phyloP scores from a whole-genome alignment of 2,797 vertebrate species.

The Macroramphosus scolopax region DNA sequence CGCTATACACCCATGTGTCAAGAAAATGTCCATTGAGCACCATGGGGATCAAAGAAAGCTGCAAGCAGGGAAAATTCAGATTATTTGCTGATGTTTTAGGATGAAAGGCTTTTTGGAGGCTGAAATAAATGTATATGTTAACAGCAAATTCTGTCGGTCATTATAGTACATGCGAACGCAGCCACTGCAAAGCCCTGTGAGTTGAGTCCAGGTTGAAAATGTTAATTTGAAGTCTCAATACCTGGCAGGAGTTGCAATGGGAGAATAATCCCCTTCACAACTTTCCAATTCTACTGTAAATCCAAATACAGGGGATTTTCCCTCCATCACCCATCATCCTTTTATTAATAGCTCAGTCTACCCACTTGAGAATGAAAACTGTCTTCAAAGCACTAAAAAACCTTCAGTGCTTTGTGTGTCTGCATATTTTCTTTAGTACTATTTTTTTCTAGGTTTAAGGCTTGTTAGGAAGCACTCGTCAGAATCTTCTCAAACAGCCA shows the following conservation, averaged over 20 bases:
- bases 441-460: not conserved
- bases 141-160: slow-evolving; percentile 5
- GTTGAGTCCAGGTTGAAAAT: slow-evolving; percentile 30
- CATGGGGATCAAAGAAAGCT: no score
- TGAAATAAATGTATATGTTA: slow-evolving; percentile 17
- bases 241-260: slow-evolving; percentile 47
- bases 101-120: slow-evolving; percentile 6
- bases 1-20: no score
- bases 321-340: slow-evolving; percentile 20
- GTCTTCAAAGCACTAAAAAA: slow-evolving; percentile 36
- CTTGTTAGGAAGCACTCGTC: slow-evolving; percentile 6
- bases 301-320: slow-evolving; percentile 25
- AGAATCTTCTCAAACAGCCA: slow-evolving; percentile 16
- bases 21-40: no score
- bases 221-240: slow-evolving; percentile 44
- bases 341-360: slow-evolving; percentile 34
- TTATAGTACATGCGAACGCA: slow-evolving; percentile 13
- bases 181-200: slow-evolving; percentile 25
- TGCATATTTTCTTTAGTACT: not conserved
- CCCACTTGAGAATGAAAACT: slow-evolving; percentile 39
- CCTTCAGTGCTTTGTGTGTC: slow-evolving; percentile 21
- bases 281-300: slow-evolving; percentile 36
- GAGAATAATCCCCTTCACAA: slow-evolving; percentile 47
- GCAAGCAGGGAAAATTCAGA: no score
- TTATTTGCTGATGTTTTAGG: slow-evolving; percentile 5